Evolutionary conservation across 2,113 vertebrate species (phyloP), one percentile per base, ranked within the genome.

Genomic region (Stercorarius parasiticus): DNA sequence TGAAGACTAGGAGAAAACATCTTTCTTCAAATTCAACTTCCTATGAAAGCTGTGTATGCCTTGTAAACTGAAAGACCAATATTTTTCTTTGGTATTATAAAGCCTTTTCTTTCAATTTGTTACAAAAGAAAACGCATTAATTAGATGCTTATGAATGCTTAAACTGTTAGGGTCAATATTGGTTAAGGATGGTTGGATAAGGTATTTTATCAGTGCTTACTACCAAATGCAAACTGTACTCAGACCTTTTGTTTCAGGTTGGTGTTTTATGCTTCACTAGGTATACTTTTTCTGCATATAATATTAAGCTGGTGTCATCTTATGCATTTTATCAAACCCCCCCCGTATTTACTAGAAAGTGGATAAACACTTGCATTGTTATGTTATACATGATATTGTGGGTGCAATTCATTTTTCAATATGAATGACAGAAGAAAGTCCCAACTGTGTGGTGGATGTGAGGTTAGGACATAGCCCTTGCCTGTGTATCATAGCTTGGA

Each of bases 21-120:
- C 26, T 73, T 16, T 56, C 34, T 42, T 55, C 52, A 43, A 17
- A 16, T 34, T 36, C 15, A 62, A 1, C 17, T 36, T 78, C 38
- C 13, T 17, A 4, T 34, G 56, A 62, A n/a, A 49, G 12, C 32
- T 45, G 11, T 38, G 13, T 0, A 0, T 43, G 27, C 3, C 5
- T 49, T 90, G 62, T 29, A 45, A 45, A 32, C 13, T 13, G 42
- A 1, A 64, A 69, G 13, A 17, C 27, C 10, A 38, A 14, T 4
- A 1, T 49, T 73, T 80, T 71, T 7, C 17, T 56, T 23, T 30
- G 36, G 15, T 82, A 13, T 47, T 49, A 50, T 11, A 32, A 36
- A 52, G 11, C 22, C 15, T 87, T 40, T 66, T 67, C 20, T 30
- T 64, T 52, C 22, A 2, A 6, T 56, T 77, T 55, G 6, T 71